Conservation (phyloP, 64 coral and sea anemone genomes). For the Porites lutea region DNA sequence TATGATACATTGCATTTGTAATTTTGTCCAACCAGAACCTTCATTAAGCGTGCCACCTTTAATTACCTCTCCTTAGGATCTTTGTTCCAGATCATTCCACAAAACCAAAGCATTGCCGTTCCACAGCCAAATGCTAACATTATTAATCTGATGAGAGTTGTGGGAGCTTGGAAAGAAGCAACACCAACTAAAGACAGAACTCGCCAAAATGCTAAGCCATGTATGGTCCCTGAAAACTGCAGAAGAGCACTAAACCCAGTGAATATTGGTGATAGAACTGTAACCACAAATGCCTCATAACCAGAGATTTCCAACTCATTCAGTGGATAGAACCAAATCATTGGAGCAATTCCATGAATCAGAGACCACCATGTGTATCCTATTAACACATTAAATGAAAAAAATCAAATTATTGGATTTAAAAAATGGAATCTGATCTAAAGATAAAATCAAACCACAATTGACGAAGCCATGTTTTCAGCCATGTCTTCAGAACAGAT, state of each 20-base stretch:
- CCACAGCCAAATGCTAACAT: constrained; percentile 91
- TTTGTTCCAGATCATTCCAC: constrained; percentile 90
- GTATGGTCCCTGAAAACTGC: constrained; percentile 67
- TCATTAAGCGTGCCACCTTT: no score
- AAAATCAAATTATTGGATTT: no score
- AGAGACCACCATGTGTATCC: constrained; percentile 98
- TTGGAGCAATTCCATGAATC: constrained; percentile 84
- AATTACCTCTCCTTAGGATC: constrained; percentile 87
- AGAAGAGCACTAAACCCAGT: constrained; percentile 62
- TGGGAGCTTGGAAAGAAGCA: constrained; percentile 92
- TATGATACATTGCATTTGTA: no score
- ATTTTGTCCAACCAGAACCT: no score
- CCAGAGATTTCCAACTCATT: constrained; percentile 98
- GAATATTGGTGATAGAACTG: constrained; percentile 85
- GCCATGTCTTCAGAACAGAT: no score
- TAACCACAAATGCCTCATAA: constrained; percentile 89
- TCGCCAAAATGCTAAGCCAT: constrained; percentile 78
- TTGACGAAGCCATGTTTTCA: no score
- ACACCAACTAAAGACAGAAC: constrained; percentile 80
- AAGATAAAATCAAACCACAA: no score
- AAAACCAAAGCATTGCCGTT: constrained; percentile 96
- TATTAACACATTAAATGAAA: not conserved
- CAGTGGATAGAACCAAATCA: constrained; percentile 99
- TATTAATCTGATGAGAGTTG: constrained; percentile 82
- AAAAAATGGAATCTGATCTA: no score